These are phyloP conservation scores for Bellardia pandia DNA, from an alignment of 2,888 invertebrate genomes.

Conservation along the genomic window DNA sequence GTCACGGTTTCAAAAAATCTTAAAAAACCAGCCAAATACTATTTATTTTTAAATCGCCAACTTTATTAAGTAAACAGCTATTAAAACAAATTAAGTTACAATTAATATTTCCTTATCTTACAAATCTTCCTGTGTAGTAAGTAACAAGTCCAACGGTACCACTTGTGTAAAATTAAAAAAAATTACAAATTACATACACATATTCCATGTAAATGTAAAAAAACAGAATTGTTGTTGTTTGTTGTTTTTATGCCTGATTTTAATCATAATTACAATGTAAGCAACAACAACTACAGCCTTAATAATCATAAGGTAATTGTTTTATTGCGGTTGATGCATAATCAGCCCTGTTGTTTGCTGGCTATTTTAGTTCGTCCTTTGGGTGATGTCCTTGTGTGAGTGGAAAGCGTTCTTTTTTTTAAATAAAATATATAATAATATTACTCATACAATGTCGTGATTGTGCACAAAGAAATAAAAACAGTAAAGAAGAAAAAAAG, in stretches of 20 bases:
- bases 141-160: not conserved
- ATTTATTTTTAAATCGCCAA: not conserved
- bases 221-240: conserved; percentile 28
- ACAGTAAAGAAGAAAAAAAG: conserved; percentile 1
- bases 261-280: conserved; percentile 59
- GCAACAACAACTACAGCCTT: conserved; percentile 37
- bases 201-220: conserved; percentile 45
- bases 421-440: conserved; percentile 32
- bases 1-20: no score
- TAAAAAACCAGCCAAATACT: no score
- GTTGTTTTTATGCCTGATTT: conserved; percentile 40
- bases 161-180: conserved; percentile 27
- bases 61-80: not conserved
- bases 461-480: conserved; percentile 1
- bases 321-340: conserved; percentile 69
- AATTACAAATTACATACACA: conserved; percentile 62
- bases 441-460: conserved; percentile 30
- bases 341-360: conserved; percentile 21
- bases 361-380: conserved; percentile 15
- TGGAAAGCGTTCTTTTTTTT: conserved; percentile 12
- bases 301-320: conserved; percentile 67
- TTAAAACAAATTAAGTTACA: conserved; percentile 28
- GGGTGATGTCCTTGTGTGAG: conserved; percentile 23
- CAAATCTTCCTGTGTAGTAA: conserved; percentile 8
- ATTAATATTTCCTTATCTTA: conserved; percentile 37